Base-by-base conservation (phyloP, 2,888 invertebrate species). In the Lacanobia oleracea region DNA sequence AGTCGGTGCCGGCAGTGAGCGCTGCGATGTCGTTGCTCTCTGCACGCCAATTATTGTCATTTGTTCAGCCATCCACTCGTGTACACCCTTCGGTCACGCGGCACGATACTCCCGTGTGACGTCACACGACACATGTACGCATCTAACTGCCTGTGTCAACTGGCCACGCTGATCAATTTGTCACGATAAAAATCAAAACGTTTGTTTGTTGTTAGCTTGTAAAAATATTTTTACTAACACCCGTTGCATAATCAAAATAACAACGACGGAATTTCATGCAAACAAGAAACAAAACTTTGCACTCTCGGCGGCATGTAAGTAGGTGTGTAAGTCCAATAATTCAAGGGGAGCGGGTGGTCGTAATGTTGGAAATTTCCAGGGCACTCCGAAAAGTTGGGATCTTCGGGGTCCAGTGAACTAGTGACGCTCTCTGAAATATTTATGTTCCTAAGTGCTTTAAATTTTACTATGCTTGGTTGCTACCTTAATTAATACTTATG, bases 251-350 rank as follows among this genome's bases (percentile, higher is more conserved):
- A 88, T 88, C 88, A 85, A 87, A 91, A 88, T 88, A 89, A 90
- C 87, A 90, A 87, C 83, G 87, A 82, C 81, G 86, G 88, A 90
- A 91, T 92, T 88, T 87, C 89, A 92, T 92, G 92, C 91, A 91
- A 92, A 93, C 92, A 92, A 90, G 91, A 91, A 93, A 92, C 93
- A 90, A 93, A 93, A 94, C 94, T 94, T 94, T 92, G 91, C 93
- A 93, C 93, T 93, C 92, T 91, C 91, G 88, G 87, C 88, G 88
- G 85, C 89, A 89, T 91, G 91, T 94, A 93, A 94, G 92, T 93
- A 92, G 91, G 93, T 93, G 93, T 93, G 91, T 93, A 93, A 93
- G 92, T 93, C 91, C 92, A 92, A 94, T 94, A 94, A 94, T 93
- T 94, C 91, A 93, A 91, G 91, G 88, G 90, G 90, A 93, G 88